Base-by-base conservation (phyloP, 2,113 vertebrate genomes). In the Corythornis madagascariensis region DNA sequence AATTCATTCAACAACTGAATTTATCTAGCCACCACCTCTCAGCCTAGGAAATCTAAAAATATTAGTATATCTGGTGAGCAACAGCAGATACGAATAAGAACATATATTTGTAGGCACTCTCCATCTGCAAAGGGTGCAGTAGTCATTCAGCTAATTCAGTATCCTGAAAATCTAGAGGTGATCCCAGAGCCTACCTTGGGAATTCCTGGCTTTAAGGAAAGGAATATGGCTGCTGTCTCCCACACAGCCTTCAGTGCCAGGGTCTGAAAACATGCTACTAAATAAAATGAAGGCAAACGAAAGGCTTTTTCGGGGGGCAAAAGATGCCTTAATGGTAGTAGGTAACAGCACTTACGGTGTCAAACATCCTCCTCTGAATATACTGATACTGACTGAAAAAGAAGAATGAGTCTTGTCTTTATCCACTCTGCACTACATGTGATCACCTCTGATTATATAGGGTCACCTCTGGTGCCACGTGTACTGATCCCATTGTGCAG, bases 401-500 rank as follows among this genome's bases (percentile, higher is more conserved):
- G 17, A 59, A 83, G n/a, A 89, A 84, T 29, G 17, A 66, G 35
- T 70, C 47, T 5, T 3, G 8, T 40, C 25, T 40, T 25, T 19
- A 71, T 73, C 45, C 33, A 25, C 21, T 57, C 15, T 33, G 50
- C 56, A 33, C 29, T 53, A 84, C 4, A 31, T 13, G 31, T 3
- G 11, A 89, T 43, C 38, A 65, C 45, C 48, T 73, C 45, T 0
- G 1, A 29, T 42, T 45, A 28, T 2, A 53, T 0, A 53, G 50
- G 56, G 83, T 74, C 83, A 38, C 48, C 50, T 13, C 67, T 43
- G 38, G 35, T 55, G 77, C 53, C 0, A 0, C 3, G 57, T 19
- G 72, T 48, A 72, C 66, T 0, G 0, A 25, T 65, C 76, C 86
- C 0, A 0, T 81, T 25, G 28, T 11, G 76, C 60, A 38, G 67